phyloP scores from a whole-genome alignment of 2,888 invertebrate species.

The Aspidiotus destructor region DNA sequence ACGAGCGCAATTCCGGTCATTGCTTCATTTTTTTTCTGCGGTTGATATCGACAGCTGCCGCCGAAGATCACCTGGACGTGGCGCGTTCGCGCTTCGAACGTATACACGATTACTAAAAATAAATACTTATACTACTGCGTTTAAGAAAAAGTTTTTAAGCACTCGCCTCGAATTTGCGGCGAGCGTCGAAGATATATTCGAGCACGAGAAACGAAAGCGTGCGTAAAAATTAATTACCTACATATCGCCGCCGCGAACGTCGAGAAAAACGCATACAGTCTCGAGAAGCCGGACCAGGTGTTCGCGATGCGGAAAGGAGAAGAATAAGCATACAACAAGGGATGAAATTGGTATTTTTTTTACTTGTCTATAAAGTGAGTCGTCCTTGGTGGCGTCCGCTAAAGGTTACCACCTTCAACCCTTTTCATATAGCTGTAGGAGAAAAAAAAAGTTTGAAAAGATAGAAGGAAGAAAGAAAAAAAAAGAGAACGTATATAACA shows the following conservation, averaged over 20 bases:
- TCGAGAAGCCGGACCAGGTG: constrained; percentile 7
- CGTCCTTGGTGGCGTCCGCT: constrained; percentile 19
- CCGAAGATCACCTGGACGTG: constrained; percentile 15
- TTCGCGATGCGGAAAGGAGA: not conserved
- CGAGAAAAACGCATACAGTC: not conserved
- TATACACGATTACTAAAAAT: not conserved
- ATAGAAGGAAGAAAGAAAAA: not conserved
- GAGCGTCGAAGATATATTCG: not conserved
- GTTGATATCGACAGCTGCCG: constrained; percentile 3
- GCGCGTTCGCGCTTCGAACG: not conserved
- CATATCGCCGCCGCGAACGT: too few relatives aligned
- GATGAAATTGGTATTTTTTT: constrained; percentile 15
- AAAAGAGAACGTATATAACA: not conserved
- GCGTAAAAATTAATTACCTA: constrained; percentile 8
- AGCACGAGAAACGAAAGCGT: not conserved
- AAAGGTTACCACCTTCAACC: constrained; percentile 17
- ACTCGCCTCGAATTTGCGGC: not conserved
- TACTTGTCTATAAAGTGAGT: not conserved
- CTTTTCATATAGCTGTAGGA: not conserved
- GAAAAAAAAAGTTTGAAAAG: not conserved
- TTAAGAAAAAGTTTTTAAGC: not conserved
- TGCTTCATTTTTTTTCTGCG: constrained; percentile 5
- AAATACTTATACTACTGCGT: not conserved
- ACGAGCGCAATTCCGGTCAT: constrained; percentile 14
- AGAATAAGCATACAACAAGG: not conserved